phyloP scores from a whole-genome alignment of 2,797 vertebrate genomes.

The Numenius phaeopus region DNA sequence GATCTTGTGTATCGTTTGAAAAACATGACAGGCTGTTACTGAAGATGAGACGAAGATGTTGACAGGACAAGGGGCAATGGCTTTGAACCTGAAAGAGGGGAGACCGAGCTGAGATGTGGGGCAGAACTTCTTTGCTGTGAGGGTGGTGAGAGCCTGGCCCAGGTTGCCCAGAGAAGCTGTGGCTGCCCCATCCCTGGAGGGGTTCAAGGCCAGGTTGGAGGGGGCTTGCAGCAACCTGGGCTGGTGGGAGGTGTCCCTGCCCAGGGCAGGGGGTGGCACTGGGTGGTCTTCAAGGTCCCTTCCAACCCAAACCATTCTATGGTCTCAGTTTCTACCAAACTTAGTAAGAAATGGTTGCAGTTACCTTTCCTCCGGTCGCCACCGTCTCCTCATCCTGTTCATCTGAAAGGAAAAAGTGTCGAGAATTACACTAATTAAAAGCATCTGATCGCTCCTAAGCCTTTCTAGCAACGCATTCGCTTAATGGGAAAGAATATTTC shows the following conservation, averaged over 20 bases:
- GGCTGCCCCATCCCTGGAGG: neutral
- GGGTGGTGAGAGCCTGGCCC: accelerated
- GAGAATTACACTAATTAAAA: neutral
- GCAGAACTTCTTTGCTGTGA: accelerated
- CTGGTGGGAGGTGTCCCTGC: neutral
- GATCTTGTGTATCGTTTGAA: accelerated
- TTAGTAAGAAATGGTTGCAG: neutral
- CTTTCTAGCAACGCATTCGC: neutral
- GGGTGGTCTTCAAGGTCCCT: accelerated
- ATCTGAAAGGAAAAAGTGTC: conserved; percentile 81
- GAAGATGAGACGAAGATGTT: neutral
- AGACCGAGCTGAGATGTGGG: accelerated
- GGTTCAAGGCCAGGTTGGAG: neutral
- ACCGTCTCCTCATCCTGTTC: conserved; percentile 95
- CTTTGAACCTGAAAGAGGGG: neutral
- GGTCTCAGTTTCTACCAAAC: neutral
- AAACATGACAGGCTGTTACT: neutral
- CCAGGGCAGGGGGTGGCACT: neutral
- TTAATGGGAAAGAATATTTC: neutral
- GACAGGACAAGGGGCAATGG: neutral
- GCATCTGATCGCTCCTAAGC: neutral
- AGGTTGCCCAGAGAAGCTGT: neutral
- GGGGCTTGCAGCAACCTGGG: neutral
- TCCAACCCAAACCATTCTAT: accelerated
- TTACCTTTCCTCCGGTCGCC: conserved; percentile 92